Conservation (phyloP, 2,113 vertebrate genomes). For the Neodon shergylaensis region DNA sequence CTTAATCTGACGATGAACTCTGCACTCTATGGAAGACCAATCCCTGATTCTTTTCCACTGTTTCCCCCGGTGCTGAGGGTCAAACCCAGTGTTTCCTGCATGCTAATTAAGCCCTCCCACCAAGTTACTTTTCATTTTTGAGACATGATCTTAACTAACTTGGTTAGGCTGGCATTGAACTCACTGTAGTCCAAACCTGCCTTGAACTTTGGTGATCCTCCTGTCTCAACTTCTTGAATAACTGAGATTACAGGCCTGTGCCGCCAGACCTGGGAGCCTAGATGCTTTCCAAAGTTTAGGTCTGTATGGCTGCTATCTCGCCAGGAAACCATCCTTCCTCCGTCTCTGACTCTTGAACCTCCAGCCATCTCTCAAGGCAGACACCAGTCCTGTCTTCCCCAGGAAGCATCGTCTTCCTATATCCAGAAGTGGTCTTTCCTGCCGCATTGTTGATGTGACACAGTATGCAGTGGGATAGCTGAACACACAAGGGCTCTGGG, state of each 20-base stretch:
- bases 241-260: background rate
- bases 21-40: background rate
- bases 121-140: background rate
- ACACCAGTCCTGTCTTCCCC: conserved; percentile 57
- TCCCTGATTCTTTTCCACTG: background rate
- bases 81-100: background rate
- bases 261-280: background rate
- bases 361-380: conserved; percentile 56
- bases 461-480: background rate
- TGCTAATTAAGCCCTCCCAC: background rate
- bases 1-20: background rate
- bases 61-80: background rate
- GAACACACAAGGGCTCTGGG: background rate
- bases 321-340: conserved; percentile 8
- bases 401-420: conserved; percentile 62
- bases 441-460: conserved; percentile 38
- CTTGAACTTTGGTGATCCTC: background rate
- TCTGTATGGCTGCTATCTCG: background rate
- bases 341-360: conserved; percentile 37
- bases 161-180: background rate
- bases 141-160: background rate
- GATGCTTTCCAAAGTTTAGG: background rate
- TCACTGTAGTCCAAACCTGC: background rate
- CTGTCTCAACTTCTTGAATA: background rate
- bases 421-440: conserved; percentile 63